Percentiles rank a stretch among this genome's conserved stretches.
These are phyloP conservation scores for Osedax frankpressi DNA, from an alignment of 2,888 invertebrate genomes.

Conservation along the genomic window DNA sequence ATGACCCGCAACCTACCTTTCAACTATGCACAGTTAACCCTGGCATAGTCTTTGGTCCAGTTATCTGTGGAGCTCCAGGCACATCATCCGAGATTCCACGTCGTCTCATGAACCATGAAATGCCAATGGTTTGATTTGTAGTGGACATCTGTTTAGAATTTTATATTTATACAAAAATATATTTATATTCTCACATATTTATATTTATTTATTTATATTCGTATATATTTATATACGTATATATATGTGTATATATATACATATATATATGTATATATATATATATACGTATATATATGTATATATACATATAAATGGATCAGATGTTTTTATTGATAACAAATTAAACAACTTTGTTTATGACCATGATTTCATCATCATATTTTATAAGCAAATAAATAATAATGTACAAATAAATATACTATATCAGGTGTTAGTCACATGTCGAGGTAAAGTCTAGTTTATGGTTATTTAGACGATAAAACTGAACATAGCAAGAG, in stretches of 20 bases:
- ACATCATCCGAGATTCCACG: slow-evolving; percentile 14
- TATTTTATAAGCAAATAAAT: no score
- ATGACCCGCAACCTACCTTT: slow-evolving; percentile 21
- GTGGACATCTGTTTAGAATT: no score
- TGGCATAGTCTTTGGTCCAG: slow-evolving; percentile 5
- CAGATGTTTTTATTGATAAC: no score
- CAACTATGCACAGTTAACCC: slow-evolving; percentile 5
- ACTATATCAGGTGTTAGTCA: no score
- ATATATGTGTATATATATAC: neutral
- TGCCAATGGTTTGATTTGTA: no score
- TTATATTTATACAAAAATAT: neutral
- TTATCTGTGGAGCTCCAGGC: slow-evolving; percentile 11
- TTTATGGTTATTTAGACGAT: no score
- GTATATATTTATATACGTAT: neutral
- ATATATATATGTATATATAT: neutral
- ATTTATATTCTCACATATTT: neutral
- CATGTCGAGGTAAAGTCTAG: no score
- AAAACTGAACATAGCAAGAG: no score
- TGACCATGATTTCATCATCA: no score
- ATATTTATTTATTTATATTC: neutral
- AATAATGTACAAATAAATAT: no score
- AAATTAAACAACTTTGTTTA: no score
- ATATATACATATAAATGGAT: neutral
- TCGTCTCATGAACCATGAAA: neutral
- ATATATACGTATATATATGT: neutral